Base-by-base conservation (phyloP, 2,888 invertebrate species). In the Junonia oenone region DNA sequence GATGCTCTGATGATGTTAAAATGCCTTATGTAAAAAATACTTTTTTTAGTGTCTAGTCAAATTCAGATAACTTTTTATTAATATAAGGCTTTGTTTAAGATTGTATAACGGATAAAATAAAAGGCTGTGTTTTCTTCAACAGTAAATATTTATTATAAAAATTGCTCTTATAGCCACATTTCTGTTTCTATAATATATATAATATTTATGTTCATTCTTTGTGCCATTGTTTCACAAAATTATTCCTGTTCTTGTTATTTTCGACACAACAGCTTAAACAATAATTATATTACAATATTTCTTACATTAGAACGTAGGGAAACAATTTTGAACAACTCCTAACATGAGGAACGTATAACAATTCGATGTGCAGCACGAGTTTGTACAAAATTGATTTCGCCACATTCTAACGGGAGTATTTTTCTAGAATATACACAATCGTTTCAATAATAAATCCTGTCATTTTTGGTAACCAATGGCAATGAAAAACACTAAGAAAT, bases 61-160 rank as follows among this genome's bases (percentile, higher is more conserved):
- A 19, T 22, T 19, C 11, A 33, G 33, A 1, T 17, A 6, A n/a
- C 19, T n/a, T 22, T 43, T 13, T 26, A 8, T 11, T 22, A 13
- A 8, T 9, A 26, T 26, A 8, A 26, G 26, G 8, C 2, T 13
- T 22, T 22, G 8, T 11, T 38, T n/a, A 17, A 5, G 8, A 37
- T 35, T 48, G 13, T 8, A 49, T 4, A 9, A 26, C n/a, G 19
- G 22, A 51, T 40, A 13, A 73, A 88, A 81, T 85, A 68, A 88
- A 86, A 89, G 75, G 60, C 83, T 27, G 55, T 65, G 68, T 62
- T 51, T 81, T 90, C 89, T 79, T 89, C 90, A 90, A 90, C 90
- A 90, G 90, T 90, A 90, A 90, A 90, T 90, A 90, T 90, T 90
- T 90, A 90, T 90, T 90, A 90, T 90, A 90, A 90, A 90, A 90